These are phyloP conservation scores for Catostomus latipinnis DNA, from an alignment of 2,797 vertebrate species.

Conservation along the genomic window DNA sequence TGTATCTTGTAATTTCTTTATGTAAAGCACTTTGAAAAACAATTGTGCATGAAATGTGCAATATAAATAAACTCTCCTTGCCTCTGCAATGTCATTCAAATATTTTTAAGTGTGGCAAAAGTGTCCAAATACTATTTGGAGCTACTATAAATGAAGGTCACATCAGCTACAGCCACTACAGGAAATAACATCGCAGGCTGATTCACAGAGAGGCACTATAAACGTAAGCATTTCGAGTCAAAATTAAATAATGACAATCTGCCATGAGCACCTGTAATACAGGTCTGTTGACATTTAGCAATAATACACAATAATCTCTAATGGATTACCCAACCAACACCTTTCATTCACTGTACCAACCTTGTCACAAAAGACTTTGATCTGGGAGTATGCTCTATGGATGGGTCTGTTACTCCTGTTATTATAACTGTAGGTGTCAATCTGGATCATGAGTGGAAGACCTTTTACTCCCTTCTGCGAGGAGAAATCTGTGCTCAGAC, in stretches of 20 bases:
- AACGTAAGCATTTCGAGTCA: neutral
- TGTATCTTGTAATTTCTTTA: too few species aligned
- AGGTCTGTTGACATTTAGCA: too few species aligned
- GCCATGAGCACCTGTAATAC: neutral
- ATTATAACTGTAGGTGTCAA: slow-evolving; percentile 98
- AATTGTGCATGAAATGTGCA: too few species aligned
- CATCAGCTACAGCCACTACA: neutral
- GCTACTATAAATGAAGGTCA: neutral
- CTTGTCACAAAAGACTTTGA: slow-evolving; percentile 99
- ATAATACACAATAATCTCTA: neutral
- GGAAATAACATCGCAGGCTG: neutral
- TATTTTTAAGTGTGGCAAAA: too few species aligned
- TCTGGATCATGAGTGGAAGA: slow-evolving; percentile 98
- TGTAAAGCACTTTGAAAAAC: too few species aligned
- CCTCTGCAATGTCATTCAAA: too few species aligned
- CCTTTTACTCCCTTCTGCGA: slow-evolving; percentile 98
- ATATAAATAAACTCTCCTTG: too few species aligned
- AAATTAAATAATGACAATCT: too few species aligned
- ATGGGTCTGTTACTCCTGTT: slow-evolving; percentile 98
- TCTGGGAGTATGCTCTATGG: slow-evolving; percentile 95
- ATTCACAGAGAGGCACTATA: neutral
- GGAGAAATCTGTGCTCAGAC: slow-evolving; percentile 97
- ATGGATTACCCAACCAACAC: neutral
- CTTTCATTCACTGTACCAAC: slow-evolving; percentile 70
- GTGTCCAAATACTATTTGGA: too few species aligned